Conservation (phyloP, 2,113 vertebrate species). For the Hippocampus barbouri region DNA sequence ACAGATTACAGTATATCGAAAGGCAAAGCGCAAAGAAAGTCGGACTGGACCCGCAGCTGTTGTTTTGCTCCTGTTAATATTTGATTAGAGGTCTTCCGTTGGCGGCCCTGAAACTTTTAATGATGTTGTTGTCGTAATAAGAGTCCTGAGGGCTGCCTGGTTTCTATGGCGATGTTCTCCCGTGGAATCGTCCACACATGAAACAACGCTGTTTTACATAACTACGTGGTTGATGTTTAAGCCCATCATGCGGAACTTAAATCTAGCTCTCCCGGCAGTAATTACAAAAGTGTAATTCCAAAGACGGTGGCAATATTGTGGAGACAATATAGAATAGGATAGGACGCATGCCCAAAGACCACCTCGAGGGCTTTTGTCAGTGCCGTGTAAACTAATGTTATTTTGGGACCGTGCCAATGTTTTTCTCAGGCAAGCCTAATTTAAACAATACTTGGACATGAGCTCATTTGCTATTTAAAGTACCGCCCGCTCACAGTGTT, state of each 20-base stretch:
- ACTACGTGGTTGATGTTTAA: not conserved
- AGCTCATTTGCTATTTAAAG: slow-evolving; percentile 19
- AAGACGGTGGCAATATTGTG: not conserved
- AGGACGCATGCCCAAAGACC: not conserved
- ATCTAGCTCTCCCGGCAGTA: slow-evolving; percentile 4
- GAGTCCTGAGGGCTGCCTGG: slow-evolving; percentile 37
- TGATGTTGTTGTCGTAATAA: slow-evolving; percentile 58
- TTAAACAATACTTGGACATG: slow-evolving; percentile 4
- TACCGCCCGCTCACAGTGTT: slow-evolving; percentile 8
- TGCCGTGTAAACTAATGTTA: not conserved
- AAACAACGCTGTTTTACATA: slow-evolving; percentile 45
- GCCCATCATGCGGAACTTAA: slow-evolving; percentile 1
- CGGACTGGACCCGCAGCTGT: slow-evolving; percentile 40
- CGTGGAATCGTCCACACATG: slow-evolving; percentile 28
- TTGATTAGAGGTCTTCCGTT: slow-evolving; percentile 44
- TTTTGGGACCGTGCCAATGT: not conserved
- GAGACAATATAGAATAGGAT: slow-evolving; percentile 1
- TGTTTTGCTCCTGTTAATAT: slow-evolving; percentile 42
- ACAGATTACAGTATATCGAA: slow-evolving; percentile 12
- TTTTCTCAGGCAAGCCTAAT: not conserved
- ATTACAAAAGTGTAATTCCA: slow-evolving; percentile 8
- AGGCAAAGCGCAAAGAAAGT: slow-evolving; percentile 19
- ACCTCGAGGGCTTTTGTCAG: not conserved
- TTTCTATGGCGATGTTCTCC: slow-evolving; percentile 56
- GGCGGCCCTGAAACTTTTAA: slow-evolving; percentile 50